phyloP scores from a whole-genome alignment of 2,888 invertebrate species.

The Phalera bucephala region DNA sequence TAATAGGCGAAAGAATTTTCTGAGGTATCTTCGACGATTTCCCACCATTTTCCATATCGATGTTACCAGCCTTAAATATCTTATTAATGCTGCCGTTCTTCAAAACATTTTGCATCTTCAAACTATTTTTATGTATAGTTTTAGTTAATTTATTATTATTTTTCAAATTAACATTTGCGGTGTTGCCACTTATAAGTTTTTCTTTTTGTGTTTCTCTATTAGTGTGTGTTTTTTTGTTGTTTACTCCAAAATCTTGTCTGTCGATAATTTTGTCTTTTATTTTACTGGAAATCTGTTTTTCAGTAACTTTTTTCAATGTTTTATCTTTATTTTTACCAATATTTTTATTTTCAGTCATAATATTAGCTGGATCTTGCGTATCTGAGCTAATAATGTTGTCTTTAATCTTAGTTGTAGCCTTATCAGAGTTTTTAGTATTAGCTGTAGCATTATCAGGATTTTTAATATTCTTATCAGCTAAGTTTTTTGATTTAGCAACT shows the following conservation, averaged over 20 bases:
- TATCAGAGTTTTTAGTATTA: slow-evolving; percentile 4
- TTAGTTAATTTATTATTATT: slow-evolving; percentile 5
- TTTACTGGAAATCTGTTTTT: slow-evolving; percentile 3
- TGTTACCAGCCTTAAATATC: slow-evolving; percentile 9
- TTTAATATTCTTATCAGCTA: not conserved
- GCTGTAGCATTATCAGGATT: slow-evolving; percentile 1
- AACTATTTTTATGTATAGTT: slow-evolving; percentile 9
- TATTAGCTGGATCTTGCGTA: slow-evolving; percentile 4
- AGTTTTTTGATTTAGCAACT: not conserved
- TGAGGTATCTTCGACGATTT: slow-evolving; percentile 47
- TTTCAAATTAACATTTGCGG: no score
- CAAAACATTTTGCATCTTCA: slow-evolving; percentile 14
- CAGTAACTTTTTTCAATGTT: slow-evolving; percentile 2
- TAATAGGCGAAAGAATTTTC: slow-evolving; percentile 29
- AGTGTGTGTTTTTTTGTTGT: slow-evolving; percentile 3
- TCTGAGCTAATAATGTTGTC: slow-evolving; percentile 1
- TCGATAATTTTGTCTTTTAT: not conserved
- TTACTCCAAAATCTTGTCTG: slow-evolving; percentile 1
- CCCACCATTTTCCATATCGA: slow-evolving; percentile 29
- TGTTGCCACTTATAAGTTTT: no score
- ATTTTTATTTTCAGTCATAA: slow-evolving; percentile 11
- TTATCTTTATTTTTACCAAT: slow-evolving; percentile 12
- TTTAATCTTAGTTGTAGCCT: not conserved
- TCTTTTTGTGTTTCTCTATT: no score
- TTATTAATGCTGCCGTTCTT: slow-evolving; percentile 13